Percentiles rank a stretch among this genome's conserved stretches.
Conservation (phyloP, 2,797 vertebrate genomes). For the Enteromius treurensis region DNA sequence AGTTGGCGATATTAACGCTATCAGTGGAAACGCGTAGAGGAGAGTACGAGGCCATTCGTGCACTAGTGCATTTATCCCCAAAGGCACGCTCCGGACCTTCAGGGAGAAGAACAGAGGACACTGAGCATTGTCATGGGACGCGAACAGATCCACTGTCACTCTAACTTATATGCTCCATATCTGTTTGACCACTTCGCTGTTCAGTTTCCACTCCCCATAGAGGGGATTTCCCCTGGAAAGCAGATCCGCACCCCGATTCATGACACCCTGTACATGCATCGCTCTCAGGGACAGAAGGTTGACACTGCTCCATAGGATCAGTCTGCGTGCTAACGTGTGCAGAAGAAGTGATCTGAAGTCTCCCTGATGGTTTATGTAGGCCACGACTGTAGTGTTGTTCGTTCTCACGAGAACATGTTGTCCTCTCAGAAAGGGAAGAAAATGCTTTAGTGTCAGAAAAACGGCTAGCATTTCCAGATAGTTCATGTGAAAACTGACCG, state of each 20-base stretch:
- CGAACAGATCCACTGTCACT: no score
- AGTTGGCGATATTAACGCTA: background rate
- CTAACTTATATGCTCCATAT: no score
- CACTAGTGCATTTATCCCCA: background rate
- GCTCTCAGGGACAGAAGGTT: conserved; percentile 24
- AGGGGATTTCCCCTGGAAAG: background rate
- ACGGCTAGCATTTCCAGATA: background rate
- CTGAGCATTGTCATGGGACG: no score
- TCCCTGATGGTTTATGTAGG: background rate
- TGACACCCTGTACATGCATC: background rate
- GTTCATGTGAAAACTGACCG: no score
- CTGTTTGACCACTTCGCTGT: no score
- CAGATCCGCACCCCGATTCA: conserved; percentile 25
- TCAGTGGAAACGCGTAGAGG: no score
- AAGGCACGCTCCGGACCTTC: background rate
- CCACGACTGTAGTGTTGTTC: no score
- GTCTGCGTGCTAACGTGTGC: background rate
- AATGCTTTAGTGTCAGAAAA: background rate
- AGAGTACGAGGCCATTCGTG: no score
- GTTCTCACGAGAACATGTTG: background rate
- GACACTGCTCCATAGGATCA: conserved; percentile 6
- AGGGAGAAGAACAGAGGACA: background rate
- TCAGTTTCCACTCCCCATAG: no score
- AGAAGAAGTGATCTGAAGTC: no score
- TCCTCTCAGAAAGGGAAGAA: background rate